Evolutionary conservation across 2,113 vertebrate genomes (phyloP).

Genomic region (Anarrhichthys ocellatus): DNA sequence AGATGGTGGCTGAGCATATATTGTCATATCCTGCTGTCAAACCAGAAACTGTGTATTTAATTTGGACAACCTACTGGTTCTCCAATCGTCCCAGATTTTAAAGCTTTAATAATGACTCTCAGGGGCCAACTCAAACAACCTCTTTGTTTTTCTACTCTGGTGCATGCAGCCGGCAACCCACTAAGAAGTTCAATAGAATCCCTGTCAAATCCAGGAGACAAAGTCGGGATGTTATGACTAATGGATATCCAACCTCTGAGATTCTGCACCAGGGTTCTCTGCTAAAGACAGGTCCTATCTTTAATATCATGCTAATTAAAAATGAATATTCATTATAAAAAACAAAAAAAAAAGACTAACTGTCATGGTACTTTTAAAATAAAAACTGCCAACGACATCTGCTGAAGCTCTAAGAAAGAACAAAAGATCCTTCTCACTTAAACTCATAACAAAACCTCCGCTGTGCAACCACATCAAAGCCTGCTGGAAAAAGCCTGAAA

Average conservation of each 20-base stretch:
- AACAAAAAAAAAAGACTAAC: not conserved
- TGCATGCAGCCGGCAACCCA: slow-evolving; percentile 28
- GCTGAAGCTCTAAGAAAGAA: slow-evolving; percentile 56
- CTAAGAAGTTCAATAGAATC: slow-evolving; percentile 42
- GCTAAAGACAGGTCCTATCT: slow-evolving; percentile 38
- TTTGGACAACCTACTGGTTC: slow-evolving; percentile 52
- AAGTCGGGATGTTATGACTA: slow-evolving; percentile 45
- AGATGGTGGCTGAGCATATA: slow-evolving; percentile 46
- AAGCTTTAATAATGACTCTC: slow-evolving; percentile 63
- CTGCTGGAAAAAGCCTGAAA: slow-evolving; percentile 55
- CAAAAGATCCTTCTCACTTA: slow-evolving; percentile 58
- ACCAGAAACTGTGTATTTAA: slow-evolving; percentile 43
- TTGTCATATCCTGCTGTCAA: slow-evolving; percentile 70
- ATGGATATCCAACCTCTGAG: slow-evolving; percentile 54
- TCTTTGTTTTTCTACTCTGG: slow-evolving; percentile 55
- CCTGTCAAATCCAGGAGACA: slow-evolving; percentile 52
- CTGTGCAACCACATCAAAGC: slow-evolving; percentile 69
- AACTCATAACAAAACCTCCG: slow-evolving; percentile 56
- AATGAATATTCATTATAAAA: slow-evolving; percentile 43
- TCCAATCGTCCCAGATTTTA: slow-evolving; percentile 45
- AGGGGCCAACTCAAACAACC: slow-evolving; percentile 54
- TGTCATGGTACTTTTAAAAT: slow-evolving; percentile 43
- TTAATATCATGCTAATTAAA: slow-evolving; percentile 60
- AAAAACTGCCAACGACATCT: slow-evolving; percentile 37
- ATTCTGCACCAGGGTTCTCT: slow-evolving; percentile 48